Evolutionary conservation across 2,888 invertebrate genomes (phyloP).

Genomic region (Thumatha senex): DNA sequence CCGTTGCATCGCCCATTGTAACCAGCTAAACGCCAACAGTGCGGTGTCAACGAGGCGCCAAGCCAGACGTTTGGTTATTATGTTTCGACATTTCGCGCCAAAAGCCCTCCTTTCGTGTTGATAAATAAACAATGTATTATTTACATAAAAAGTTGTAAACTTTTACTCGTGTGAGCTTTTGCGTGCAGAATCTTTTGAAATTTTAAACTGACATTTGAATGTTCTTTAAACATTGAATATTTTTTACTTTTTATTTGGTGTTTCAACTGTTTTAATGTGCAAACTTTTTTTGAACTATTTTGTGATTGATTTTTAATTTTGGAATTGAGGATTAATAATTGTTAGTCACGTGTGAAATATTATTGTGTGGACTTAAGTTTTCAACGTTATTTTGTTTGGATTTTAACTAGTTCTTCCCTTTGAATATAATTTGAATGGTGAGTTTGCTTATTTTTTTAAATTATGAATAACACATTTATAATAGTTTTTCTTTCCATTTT

Average conservation of each 20-base stretch:
- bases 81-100: slow-evolving; percentile 42
- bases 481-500: too few species aligned
- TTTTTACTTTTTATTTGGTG: not conserved
- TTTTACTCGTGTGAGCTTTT: not conserved
- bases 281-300: not conserved
- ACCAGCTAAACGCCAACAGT: slow-evolving; percentile 39
- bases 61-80: slow-evolving; percentile 44
- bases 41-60: slow-evolving; percentile 46
- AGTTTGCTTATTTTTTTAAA: not conserved
- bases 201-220: slow-evolving; percentile 3
- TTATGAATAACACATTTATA: too few species aligned
- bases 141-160: slow-evolving; percentile 16
- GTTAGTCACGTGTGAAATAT: slow-evolving; percentile 4
- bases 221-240: slow-evolving; percentile 1
- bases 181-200: slow-evolving; percentile 2
- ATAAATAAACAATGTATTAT: slow-evolving; percentile 11
- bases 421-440: slow-evolving; percentile 4
- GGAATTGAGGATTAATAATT: not conserved
- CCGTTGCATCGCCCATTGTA: slow-evolving; percentile 30
- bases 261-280: not conserved
- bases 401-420: not conserved
- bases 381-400: slow-evolving; percentile 2
- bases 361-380: not conserved
- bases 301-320: not conserved
- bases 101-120: slow-evolving; percentile 28